Conservation (phyloP, 2,797 vertebrate species). For the Phoebastria nigripes region DNA sequence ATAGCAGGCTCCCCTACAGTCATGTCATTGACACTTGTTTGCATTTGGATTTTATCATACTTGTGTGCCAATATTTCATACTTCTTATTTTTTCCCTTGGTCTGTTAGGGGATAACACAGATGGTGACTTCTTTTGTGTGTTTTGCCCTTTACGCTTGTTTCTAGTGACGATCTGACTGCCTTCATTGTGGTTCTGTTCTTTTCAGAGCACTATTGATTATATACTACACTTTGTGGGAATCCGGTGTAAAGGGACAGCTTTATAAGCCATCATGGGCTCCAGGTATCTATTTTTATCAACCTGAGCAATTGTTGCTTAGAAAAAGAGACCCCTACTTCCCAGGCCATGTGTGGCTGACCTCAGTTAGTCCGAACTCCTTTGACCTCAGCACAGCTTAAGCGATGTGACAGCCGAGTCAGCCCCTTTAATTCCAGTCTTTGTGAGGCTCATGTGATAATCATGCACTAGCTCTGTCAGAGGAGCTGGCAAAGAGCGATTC, state of each 20-base stretch:
- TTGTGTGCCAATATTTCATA: neutral
- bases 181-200: neutral
- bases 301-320: neutral
- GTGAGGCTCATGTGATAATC: slow-evolving; percentile 65
- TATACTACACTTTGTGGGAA: neutral
- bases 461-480: slow-evolving; percentile 56
- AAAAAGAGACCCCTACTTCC: slow-evolving; percentile 17
- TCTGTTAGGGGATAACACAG: neutral
- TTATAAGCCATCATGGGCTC: neutral
- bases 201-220: neutral
- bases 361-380: neutral
- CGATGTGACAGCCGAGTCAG: slow-evolving; percentile 47
- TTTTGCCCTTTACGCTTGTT: neutral
- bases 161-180: neutral
- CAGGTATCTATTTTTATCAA: slow-evolving; percentile 25
- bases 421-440: slow-evolving; percentile 62
- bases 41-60: neutral
- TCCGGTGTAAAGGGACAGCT: neutral
- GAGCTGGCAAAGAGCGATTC: neutral
- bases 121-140: neutral
- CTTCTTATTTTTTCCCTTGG: neutral
- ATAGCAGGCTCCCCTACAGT: neutral
- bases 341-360: neutral
- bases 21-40: neutral
- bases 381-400: slow-evolving; percentile 50